A percentile compares a stretch with the other conserved stretches of the same genome.
Conservation (phyloP, 2,797 vertebrate species). For the Tokudaia tokunoshimensis region DNA sequence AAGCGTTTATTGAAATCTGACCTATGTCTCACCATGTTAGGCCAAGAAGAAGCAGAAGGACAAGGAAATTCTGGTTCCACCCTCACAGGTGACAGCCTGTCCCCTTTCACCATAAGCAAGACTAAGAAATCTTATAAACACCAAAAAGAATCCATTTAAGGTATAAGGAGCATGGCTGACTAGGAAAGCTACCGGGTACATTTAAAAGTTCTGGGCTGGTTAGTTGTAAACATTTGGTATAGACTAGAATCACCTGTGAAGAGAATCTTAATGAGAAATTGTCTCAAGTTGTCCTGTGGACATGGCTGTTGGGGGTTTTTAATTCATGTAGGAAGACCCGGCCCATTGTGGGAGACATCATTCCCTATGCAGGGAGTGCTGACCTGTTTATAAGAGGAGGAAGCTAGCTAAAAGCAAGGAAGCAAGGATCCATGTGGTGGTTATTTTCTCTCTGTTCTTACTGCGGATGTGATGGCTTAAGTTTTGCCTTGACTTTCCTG, state of each 20-base stretch:
- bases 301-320: neutral
- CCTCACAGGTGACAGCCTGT: neutral
- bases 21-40: neutral
- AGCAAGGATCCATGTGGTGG: neutral
- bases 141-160: neutral
- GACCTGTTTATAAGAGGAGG: neutral
- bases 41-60: neutral
- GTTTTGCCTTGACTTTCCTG: neutral
- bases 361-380: neutral
- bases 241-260: neutral
- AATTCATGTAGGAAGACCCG: neutral
- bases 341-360: neutral
- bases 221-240: neutral
- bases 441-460: neutral
- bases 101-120: neutral
- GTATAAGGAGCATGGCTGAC: neutral
- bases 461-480: neutral
- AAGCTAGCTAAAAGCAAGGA: neutral
- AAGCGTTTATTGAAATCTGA: constrained; percentile 1
- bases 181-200: neutral
- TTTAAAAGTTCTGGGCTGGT: neutral
- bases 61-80: neutral
- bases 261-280: neutral
- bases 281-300: neutral
- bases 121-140: constrained; percentile 35